Conservation (phyloP, 1,140 invertebrate species). For the Aphelenchoides fujianensis region DNA sequence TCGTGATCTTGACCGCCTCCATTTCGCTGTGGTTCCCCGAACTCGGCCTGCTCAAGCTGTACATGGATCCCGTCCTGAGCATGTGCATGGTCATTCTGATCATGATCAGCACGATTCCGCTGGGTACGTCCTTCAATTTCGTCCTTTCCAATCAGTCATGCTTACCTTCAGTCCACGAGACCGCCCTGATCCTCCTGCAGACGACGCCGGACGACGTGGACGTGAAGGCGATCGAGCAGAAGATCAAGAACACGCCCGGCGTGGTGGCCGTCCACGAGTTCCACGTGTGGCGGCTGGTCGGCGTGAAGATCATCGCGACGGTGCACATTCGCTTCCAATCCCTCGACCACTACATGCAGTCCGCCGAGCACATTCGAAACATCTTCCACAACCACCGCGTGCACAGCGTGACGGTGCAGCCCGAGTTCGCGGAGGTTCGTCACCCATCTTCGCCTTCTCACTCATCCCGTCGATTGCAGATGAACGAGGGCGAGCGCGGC, state of each 20-base stretch:
- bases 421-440: conserved; percentile 63
- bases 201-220: conserved; percentile 68
- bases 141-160: conserved; percentile 37
- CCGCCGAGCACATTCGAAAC: conserved; percentile 65
- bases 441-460: background rate
- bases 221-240: conserved; percentile 64
- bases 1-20: conserved; percentile 85
- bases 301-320: conserved; percentile 68
- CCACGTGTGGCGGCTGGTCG: conserved; percentile 68
- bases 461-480: background rate
- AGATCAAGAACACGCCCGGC: conserved; percentile 66
- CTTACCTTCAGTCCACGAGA: conserved; percentile 65
- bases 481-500: background rate
- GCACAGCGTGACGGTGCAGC: conserved; percentile 69
- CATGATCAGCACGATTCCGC: conserved; percentile 65
- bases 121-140: too few species aligned
- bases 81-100: conserved; percentile 68
- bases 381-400: conserved; percentile 68
- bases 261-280: conserved; percentile 68
- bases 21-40: conserved; percentile 81
- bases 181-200: conserved; percentile 67
- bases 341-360: conserved; percentile 66
- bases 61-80: conserved; percentile 80
- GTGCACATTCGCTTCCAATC: conserved; percentile 67
- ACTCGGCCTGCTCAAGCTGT: conserved; percentile 72